Conservation (phyloP, 2,888 invertebrate species). For the Mythimna vitellina region DNA sequence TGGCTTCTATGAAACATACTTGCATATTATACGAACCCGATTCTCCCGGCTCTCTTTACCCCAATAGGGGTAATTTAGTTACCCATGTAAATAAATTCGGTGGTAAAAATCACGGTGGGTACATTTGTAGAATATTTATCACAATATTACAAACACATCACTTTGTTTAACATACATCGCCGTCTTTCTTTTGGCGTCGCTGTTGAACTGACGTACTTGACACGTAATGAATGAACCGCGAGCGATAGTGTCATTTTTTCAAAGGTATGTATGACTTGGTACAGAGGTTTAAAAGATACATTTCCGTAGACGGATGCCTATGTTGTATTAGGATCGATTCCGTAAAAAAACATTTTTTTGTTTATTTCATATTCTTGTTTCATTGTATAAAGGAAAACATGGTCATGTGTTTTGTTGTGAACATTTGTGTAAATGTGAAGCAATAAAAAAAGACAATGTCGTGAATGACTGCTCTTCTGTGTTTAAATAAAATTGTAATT, state of each 20-base stretch:
- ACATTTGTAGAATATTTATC: conserved; percentile 67
- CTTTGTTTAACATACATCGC: conserved; percentile 47
- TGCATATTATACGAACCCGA: conserved; percentile 57
- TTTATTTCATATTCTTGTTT: conserved; percentile 54
- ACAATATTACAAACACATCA: conserved; percentile 39
- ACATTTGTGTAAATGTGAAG: conserved; percentile 7
- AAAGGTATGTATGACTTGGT: conserved; percentile 39
- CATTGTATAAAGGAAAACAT: conserved; percentile 21
- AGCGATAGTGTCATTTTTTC: not conserved
- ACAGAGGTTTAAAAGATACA: conserved; percentile 60
- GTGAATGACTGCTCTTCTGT: not conserved
- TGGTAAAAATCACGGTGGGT: conserved; percentile 74
- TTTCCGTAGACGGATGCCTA: conserved; percentile 65
- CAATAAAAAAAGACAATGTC: not conserved
- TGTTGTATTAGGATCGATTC: conserved; percentile 65
- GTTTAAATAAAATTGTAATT: not conserved
- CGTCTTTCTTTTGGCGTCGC: not conserved
- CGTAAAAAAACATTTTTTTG: conserved; percentile 68
- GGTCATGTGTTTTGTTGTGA: conserved; percentile 9
- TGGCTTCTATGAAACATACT: conserved; percentile 62
- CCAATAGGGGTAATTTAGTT: conserved; percentile 76
- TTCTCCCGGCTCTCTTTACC: conserved; percentile 63
- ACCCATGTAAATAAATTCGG: conserved; percentile 77
- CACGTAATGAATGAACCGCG: conserved; percentile 5
- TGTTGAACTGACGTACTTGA: not conserved